Evolutionary conservation across 2,797 vertebrate genomes (phyloP), one percentile per base, ranked within the genome.

Genomic region (Mus minutoides): DNA sequence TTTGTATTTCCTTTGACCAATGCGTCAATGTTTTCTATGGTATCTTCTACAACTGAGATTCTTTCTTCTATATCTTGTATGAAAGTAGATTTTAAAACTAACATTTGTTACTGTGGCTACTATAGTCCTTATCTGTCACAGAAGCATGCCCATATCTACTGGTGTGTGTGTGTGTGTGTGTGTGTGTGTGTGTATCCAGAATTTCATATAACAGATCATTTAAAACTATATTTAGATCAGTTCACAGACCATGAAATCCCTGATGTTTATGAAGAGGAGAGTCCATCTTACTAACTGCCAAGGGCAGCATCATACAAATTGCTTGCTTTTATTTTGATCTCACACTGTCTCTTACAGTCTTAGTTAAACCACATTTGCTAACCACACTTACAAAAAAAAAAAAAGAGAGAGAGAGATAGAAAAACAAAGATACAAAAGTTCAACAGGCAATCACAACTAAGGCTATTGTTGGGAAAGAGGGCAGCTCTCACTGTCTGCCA

Each of bases 401-500:
- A 29, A 29, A 62, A 93, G 84, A 64, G 52, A 21, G 29, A 85
- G 26, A 90, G 82, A 37, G 40, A 67, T 16, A 92, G 60, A 94
- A 96, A 91, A 96, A 54, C 73, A 83, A 91, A 93, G 34, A 93
- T 84, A 95, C 21, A 37, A 64, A 95, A 87, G 79, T 91, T 96
- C 87, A 89, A 37, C 13, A 88, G 76, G 54, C 90, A 78, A 92
- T 86, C 77, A 89, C 19, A 91, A 90, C 78, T 79, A 56, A 88
- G 26, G 16, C 40, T 49, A 88, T 8, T 90, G 21, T 43, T 96
- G 73, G 64, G 82, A 91, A 95, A 94, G 86, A 91, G 40, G 40
- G 43, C 37, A 84, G 90, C 58, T 62, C 84, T 92, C 22, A 73
- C 12, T 0, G 71, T 71, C 67, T 91, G 84, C 96, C 87, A 96